Base-by-base conservation (phyloP, 2,888 invertebrate species). In the Andrena haemorrhoa region DNA sequence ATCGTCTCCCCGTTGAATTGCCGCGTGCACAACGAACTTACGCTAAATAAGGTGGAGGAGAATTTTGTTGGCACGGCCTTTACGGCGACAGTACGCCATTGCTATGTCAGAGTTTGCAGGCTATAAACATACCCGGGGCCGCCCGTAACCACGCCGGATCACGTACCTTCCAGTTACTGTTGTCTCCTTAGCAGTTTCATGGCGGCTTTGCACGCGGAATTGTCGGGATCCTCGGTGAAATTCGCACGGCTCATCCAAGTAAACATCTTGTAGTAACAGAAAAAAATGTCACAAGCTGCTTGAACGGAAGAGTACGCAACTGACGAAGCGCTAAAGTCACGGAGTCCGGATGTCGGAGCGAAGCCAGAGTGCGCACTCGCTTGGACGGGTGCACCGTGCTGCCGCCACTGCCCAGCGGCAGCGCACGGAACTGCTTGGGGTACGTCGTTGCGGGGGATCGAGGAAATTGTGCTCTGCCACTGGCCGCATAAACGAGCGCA, bases 251-350 rank as follows among this genome's bases (percentile, higher is more conserved):
- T 92, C 93, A 94, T 92, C 93, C 94, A 94, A 94, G 94, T 94
- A 94, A 95, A 94, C 94, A 95, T 94, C 93, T 94, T 93, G 94
- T 91, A 94, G 92, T 89, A 94, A 94, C 93, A 94, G 94, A 94
- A 94, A 94, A 94, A 94, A 94, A 92, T 92, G 92, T 92, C 93
- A 92, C 91, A 92, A 92, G 91, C 92, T 89, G 91, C 89, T 87
- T 89, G 87, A 92, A 92, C 92, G 93, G 91, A 91, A 91, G 92
- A 93, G 90, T 91, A 91, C 88, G 88, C 91, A 90, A 89, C 89
- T 90, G 86, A 84, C 90, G 87, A 91, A 88, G 83, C 75, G 81
- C 90, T 92, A 85, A 74, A 86, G 75, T 91, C 91, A 89, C 92
- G 91, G 92, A 91, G 89, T 82, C 89, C 89, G 88, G 84, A 88